Evolutionary conservation across 2,888 invertebrate species (phyloP).

Genomic region (Altica lythri): DNA sequence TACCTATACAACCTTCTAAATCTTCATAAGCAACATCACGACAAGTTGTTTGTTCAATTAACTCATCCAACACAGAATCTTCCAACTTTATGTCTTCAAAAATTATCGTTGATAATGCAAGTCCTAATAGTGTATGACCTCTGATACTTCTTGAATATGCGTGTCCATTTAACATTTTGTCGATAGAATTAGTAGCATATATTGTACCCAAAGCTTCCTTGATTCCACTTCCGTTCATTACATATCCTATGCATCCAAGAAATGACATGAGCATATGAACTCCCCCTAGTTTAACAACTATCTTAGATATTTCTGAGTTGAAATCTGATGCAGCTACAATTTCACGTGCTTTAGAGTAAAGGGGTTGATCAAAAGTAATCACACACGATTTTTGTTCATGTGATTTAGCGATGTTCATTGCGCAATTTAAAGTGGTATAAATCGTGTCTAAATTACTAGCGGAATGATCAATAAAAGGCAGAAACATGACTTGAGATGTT

Average conservation of each 20-base stretch:
- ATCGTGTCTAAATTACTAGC: slow-evolving; percentile 44
- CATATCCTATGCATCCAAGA: not conserved
- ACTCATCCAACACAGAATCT: not conserved
- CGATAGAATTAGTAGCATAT: slow-evolving; percentile 8
- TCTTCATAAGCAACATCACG: too few species aligned
- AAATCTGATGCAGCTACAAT: too few species aligned
- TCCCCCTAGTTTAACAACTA: not conserved
- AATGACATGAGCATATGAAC: not conserved
- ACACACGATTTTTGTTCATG: slow-evolving; percentile 26
- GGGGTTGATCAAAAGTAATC: too few species aligned
- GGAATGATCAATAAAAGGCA: slow-evolving; percentile 44
- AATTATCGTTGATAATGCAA: too few species aligned
- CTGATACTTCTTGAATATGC: too few species aligned
- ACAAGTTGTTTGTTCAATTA: not conserved
- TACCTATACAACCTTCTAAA: too few species aligned
- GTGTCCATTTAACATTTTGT: not conserved
- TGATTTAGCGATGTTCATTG: slow-evolving; percentile 36
- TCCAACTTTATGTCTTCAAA: not conserved
- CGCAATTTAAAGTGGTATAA: slow-evolving; percentile 42
- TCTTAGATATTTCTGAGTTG: not conserved
- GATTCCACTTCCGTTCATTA: slow-evolving; percentile 13
- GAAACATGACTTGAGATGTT: slow-evolving; percentile 39
- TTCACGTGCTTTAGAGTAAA: too few species aligned
- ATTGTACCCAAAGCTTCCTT: slow-evolving; percentile 11
- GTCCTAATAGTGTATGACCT: not conserved